A percentile compares a stretch with the other conserved stretches of the same genome.
These are phyloP conservation scores for Syngnathoides biaculeatus DNA, from an alignment of 2,113 vertebrate species.

Conservation along the genomic window DNA sequence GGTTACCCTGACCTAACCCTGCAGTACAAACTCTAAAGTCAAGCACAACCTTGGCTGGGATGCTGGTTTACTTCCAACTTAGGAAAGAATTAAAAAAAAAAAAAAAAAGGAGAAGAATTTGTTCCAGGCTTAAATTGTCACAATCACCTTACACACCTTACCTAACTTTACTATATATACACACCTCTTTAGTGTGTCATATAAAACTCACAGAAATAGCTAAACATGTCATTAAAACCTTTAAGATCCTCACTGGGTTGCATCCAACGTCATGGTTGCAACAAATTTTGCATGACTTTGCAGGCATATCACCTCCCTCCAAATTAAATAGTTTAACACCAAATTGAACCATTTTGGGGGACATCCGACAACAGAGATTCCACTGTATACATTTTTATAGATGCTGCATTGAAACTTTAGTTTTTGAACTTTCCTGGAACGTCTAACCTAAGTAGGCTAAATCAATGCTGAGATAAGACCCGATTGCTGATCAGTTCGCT, in stretches of 20 bases:
- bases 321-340: too few species aligned
- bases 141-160: background rate
- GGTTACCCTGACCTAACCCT: too few species aligned
- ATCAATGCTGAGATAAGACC: slow-evolving; percentile 19
- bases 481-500: slow-evolving; percentile 42
- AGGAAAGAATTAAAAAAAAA: too few species aligned
- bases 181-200: too few species aligned
- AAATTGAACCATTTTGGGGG: too few species aligned
- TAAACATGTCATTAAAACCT: too few species aligned
- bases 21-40: background rate
- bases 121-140: background rate
- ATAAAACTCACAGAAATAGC: too few species aligned
- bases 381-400: background rate
- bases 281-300: too few species aligned
- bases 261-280: too few species aligned
- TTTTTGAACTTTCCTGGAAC: slow-evolving; percentile 16
- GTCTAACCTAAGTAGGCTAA: slow-evolving; percentile 13
- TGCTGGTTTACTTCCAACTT: background rate
- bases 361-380: too few species aligned
- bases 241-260: too few species aligned
- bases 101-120: background rate
- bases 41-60: background rate
- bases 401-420: background rate
- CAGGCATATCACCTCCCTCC: too few species aligned
- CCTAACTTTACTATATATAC: background rate